Base-by-base conservation (phyloP, 2,888 invertebrate species). In the Malachius bipustulatus region DNA sequence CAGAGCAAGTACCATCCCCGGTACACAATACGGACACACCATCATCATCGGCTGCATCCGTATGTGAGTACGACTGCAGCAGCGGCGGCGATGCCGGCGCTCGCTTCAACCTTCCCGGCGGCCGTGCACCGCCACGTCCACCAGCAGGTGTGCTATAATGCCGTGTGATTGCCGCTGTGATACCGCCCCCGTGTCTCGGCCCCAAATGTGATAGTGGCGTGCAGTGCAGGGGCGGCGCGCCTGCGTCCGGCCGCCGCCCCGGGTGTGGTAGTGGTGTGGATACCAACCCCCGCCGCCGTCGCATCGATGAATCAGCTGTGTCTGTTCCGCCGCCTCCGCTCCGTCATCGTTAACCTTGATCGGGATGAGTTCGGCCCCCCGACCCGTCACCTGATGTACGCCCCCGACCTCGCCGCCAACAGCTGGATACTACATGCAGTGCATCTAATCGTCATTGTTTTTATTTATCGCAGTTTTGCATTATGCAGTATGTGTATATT, bases 71-170 rank as follows among this genome's bases (percentile, higher is more conserved):
- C 65, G 40, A 57, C 62, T 44, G 60, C 62, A 41, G 60, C 62
- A 34, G 49, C 62, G 48, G 64, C 63, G 36, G 64, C 68, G 39
- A 62, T 66, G 42, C 68, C n/a, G n/a, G n/a, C n/a, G n/a, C n/a
- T n/a, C n/a, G n/a, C n/a, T n/a, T n/a, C n/a, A n/a, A 61, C 62
- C 42, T 60, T 62, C 34, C 50, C 62, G 48, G 64, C 63, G 36
- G 64, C 68, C 39, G 62, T 66, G 42, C 68, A 70, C 57, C 69
- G 70, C 48, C 70, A 68, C 48, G 67, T 68, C 50, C 67, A 67
- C 50, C 67, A 66, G 62, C 70, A 70, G 60, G 69, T 71, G 56
- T 71, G 71, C 60, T 71, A 71, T 52, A 71, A 71, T 57, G n/a
- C n/a, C n/a, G 70, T 71, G 67, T 71, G 70, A 71, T 69, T n/a